A percentile compares a stretch with the other conserved stretches of the same genome.
phyloP scores from a whole-genome alignment of 64 coral and sea anemone genomes.

The Stichodactyla helianthus region DNA sequence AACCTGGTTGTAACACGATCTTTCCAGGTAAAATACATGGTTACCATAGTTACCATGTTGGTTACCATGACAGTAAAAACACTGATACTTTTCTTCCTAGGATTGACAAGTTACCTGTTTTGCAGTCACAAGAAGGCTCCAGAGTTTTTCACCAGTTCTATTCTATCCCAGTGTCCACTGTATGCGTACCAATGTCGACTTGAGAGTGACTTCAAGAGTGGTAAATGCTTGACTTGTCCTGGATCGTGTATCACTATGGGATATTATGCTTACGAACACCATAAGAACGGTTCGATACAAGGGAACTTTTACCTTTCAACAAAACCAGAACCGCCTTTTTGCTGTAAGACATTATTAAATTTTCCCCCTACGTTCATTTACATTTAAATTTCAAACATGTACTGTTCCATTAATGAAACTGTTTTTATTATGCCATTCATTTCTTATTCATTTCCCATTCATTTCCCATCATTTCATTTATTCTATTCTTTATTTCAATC shows the following conservation, averaged over 20 bases:
- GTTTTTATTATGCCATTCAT: neutral
- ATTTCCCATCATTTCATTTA: neutral
- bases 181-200: slow-evolving; percentile 46
- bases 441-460: too few species aligned
- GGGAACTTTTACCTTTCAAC: slow-evolving; percentile 55
- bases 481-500: neutral
- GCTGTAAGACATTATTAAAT: slow-evolving; percentile 32
- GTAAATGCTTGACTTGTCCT: slow-evolving; percentile 58
- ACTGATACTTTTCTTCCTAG: neutral
- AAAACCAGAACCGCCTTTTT: slow-evolving; percentile 34
- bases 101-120: neutral
- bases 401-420: neutral
- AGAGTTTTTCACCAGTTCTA: slow-evolving; percentile 65
- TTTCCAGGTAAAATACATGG: slow-evolving; percentile 24
- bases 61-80: neutral
- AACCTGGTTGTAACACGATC: slow-evolving; percentile 72
- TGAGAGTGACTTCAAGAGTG: slow-evolving; percentile 61
- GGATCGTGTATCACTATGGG: slow-evolving; percentile 71
- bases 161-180: slow-evolving; percentile 51
- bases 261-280: slow-evolving; percentile 51
- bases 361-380: neutral
- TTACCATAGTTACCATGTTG: neutral
- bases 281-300: slow-evolving; percentile 15
- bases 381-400: neutral
- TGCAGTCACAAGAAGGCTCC: slow-evolving; percentile 86